Base-by-base conservation (phyloP, 2,797 vertebrate genomes). In the Sebastiscus albofasciatus region DNA sequence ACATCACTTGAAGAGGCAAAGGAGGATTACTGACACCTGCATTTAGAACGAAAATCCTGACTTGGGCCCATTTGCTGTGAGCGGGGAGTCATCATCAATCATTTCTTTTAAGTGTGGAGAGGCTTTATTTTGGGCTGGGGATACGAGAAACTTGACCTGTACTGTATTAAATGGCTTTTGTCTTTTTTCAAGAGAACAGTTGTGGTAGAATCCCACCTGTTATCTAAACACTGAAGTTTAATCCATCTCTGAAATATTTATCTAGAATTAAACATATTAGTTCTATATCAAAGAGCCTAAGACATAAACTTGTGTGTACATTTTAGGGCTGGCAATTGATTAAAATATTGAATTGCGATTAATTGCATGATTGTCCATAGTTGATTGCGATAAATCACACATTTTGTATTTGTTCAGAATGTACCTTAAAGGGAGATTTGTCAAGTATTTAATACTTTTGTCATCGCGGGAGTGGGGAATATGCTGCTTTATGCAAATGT, bases 11-110 rank as follows among this genome's bases (percentile, higher is more conserved):
- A 91, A 87, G 92, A 91, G 91, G 88, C 79, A 81, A 66, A 86
- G 84, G 91, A 90, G 91, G 93, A 93, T 94, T 94, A 93, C 92
- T 94, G 94, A 96, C 93, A 94, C 91, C 94, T 91, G 92, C 92
- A 91, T 94, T 94, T 90, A 90, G 91, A 90, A 90, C 80, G 59
- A 91, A 95, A 94, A 92, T 93, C 92, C 92, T 80, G 86, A 90
- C 90, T 90, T 76, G 73, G 86, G 80, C 85, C 88, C 91, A 86
- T 93, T 95, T 94, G 86, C 89, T 78, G 79, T 78, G 83, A 93
- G 88, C 71, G 71, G 85, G 78, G 79, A 85, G 77, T 85, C 86
- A 72, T 92, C 92, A 95, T 96, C 91, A 93, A 95, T 96, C 95
- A 95, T 91, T 91, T 91, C 81, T 92, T 87, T 83, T 82, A 79